Conservation (phyloP, 35 echinoderm and acorn worm species). For the Ptychodera flava region DNA sequence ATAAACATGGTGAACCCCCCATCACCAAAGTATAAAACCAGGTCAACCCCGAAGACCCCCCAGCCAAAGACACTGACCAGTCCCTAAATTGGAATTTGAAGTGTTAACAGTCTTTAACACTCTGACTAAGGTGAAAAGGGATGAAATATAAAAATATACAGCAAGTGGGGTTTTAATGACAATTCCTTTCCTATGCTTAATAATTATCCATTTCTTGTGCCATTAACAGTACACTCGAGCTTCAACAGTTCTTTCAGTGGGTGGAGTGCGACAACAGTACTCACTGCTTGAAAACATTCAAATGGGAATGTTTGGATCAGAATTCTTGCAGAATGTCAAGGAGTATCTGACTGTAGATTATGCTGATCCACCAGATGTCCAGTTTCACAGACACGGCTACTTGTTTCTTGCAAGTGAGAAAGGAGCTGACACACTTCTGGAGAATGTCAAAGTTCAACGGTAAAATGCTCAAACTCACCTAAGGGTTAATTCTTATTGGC, state of each 20-base stretch:
- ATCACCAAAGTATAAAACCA: too few species aligned
- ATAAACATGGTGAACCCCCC: too few species aligned
- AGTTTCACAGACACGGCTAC: conserved; percentile 89
- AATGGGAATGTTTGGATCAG: conserved; percentile 72
- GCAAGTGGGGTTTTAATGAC: too few species aligned
- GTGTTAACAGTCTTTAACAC: too few species aligned
- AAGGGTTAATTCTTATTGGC: too few species aligned
- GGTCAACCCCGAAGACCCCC: too few species aligned
- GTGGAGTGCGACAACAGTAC: conserved; percentile 85
- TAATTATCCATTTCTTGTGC: too few species aligned
- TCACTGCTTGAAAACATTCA: conserved; percentile 70
- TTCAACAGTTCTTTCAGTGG: conserved; percentile 70
- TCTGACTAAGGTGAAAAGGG: too few species aligned
- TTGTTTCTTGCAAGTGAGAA: conserved; percentile 51
- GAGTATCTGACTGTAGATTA: conserved; percentile 65
- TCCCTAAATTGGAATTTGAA: too few species aligned
- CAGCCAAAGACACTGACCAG: too few species aligned
- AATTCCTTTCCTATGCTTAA: too few species aligned
- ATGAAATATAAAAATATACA: too few species aligned
- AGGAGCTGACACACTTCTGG: conserved; percentile 42
- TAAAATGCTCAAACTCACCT: conserved; percentile 24
- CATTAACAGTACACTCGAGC: conserved; percentile 71
- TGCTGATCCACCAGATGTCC: conserved; percentile 67
- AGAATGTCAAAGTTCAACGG: conserved; percentile 77
- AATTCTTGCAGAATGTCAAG: conserved; percentile 75